Percentiles rank a stretch among this genome's conserved stretches.
phyloP scores from a whole-genome alignment of 2,113 vertebrate genomes.

The Mobula hypostoma region DNA sequence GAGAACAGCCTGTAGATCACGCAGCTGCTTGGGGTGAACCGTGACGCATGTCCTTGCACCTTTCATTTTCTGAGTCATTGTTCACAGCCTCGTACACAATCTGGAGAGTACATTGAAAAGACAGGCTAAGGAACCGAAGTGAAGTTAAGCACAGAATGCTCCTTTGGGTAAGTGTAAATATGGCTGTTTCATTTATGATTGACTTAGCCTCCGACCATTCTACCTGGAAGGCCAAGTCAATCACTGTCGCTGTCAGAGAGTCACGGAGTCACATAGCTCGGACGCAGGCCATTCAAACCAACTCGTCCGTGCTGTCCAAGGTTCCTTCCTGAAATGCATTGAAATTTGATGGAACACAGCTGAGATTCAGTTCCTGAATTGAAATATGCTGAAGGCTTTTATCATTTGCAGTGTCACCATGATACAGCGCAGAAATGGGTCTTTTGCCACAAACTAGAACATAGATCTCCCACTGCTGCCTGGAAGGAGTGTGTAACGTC shows the following conservation, averaged over 20 bases:
- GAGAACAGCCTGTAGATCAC: too few relatives aligned
- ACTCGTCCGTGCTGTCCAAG: too few relatives aligned
- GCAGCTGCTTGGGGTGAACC: too few relatives aligned
- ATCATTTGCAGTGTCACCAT: neutral
- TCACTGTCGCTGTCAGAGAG: neutral
- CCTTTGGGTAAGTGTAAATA: neutral
- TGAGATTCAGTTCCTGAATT: neutral
- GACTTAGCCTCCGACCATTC: neutral
- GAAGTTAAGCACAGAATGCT: neutral
- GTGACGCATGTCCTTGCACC: too few relatives aligned
- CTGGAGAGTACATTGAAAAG: neutral
- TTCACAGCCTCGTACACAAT: neutral
- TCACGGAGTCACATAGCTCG: too few relatives aligned
- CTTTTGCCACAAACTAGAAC: too few relatives aligned
- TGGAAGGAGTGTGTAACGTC: too few relatives aligned
- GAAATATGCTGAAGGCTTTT: neutral
- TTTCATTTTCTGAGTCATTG: neutral
- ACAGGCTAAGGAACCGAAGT: neutral
- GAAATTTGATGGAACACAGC: neutral
- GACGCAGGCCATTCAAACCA: too few relatives aligned
- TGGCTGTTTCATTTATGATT: neutral
- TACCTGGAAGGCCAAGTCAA: neutral
- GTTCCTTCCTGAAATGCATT: neutral
- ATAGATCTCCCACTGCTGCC: too few relatives aligned
- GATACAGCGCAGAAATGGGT: too few relatives aligned